Evolutionary conservation across 2,888 invertebrate species (phyloP).

Genomic region (Seladonia tumulorum): DNA sequence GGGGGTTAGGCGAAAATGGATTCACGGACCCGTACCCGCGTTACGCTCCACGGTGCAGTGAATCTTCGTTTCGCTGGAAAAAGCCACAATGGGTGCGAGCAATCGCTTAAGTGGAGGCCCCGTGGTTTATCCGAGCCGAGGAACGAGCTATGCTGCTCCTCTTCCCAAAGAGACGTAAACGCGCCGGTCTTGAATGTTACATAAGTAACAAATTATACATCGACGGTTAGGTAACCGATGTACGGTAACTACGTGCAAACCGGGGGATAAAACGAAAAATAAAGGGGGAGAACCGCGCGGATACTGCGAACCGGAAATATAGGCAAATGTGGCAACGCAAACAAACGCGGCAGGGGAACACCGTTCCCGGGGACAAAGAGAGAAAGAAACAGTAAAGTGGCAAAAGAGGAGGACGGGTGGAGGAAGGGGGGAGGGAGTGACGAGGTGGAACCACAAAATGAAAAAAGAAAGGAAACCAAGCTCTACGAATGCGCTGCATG

Average conservation of each 20-base stretch:
- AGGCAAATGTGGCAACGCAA: background rate
- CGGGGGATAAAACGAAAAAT: background rate
- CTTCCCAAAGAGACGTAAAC: slow-evolving; percentile 65
- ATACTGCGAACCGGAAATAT: background rate
- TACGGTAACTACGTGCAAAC: slow-evolving; percentile 17
- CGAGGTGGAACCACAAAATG: slow-evolving; percentile 33
- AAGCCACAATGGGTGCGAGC: slow-evolving; percentile 70
- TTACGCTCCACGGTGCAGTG: slow-evolving; percentile 45
- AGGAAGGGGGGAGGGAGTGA: background rate
- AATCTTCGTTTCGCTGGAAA: slow-evolving; percentile 67
- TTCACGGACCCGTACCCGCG: slow-evolving; percentile 39
- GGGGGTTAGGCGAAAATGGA: slow-evolving; percentile 48
- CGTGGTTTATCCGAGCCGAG: slow-evolving; percentile 65
- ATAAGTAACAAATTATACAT: slow-evolving; percentile 76
- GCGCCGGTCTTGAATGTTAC: slow-evolving; percentile 66
- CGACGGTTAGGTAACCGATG: slow-evolving; percentile 70
- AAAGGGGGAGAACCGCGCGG: background rate
- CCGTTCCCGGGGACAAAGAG: slow-evolving; percentile 6
- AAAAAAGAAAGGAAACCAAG: slow-evolving; percentile 58
- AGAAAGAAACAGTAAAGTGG: background rate
- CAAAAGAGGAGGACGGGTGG: background rate
- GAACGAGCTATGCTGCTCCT: slow-evolving; percentile 28
- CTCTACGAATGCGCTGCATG: slow-evolving; percentile 75
- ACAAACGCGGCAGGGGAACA: slow-evolving; percentile 14
- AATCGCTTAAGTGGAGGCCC: slow-evolving; percentile 74